Conservation (phyloP, 2,888 invertebrate species). For the Eupithecia subfuscata region DNA sequence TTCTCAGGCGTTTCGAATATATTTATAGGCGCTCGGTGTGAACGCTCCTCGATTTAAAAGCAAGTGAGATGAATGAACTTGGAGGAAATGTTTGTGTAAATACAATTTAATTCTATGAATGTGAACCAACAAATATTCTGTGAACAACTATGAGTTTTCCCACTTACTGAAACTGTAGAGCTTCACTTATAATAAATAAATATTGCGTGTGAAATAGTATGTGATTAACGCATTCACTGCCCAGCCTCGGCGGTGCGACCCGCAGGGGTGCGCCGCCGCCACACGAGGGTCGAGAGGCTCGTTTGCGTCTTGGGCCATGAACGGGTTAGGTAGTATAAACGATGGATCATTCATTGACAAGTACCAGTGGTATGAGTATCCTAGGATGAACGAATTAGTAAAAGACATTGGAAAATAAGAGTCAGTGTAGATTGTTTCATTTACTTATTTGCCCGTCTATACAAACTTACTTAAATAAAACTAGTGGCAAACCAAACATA, state of each 20-base stretch:
- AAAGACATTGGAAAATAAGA: background rate
- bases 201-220: background rate
- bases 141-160: background rate
- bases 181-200: background rate
- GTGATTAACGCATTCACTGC: too few species aligned
- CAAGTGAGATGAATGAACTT: constrained; percentile 27
- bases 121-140: background rate
- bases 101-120: constrained; percentile 1
- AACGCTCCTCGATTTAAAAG: constrained; percentile 17
- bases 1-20: constrained; percentile 22
- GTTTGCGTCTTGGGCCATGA: too few species aligned
- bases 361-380: background rate
- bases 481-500: background rate
- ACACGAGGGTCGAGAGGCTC: too few species aligned
- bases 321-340: background rate
- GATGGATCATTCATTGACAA: background rate
- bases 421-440: background rate
- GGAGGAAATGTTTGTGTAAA: constrained; percentile 13
- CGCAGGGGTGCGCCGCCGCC: too few species aligned
- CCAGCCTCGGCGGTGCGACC: too few species aligned
- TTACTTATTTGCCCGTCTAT: background rate
- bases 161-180: background rate
- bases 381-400: background rate
- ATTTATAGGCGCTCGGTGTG: constrained; percentile 26
- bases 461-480: background rate